Evolutionary conservation across 2,113 vertebrate genomes (phyloP).

Genomic region (Xiphophorus couchianus): DNA sequence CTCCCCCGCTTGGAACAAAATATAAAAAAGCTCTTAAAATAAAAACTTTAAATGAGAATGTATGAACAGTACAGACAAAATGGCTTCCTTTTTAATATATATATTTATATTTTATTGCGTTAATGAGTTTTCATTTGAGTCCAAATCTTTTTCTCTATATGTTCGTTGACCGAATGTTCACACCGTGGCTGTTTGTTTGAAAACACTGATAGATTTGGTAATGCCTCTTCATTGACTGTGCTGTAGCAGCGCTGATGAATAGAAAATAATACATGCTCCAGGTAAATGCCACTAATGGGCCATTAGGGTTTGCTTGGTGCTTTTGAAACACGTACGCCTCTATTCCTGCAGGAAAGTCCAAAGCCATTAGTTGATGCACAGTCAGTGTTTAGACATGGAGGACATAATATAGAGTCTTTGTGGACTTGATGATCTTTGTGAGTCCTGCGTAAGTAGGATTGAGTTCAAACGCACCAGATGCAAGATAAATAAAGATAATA

Average conservation of each 20-base stretch:
- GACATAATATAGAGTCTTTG: neutral
- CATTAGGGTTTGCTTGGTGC: conserved; percentile 17
- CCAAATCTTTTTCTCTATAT: neutral
- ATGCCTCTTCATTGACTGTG: conserved; percentile 7
- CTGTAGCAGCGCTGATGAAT: conserved; percentile 28
- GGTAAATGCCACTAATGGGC: conserved; percentile 45
- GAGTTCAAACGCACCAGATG: neutral
- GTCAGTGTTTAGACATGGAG: neutral
- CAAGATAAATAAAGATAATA: neutral
- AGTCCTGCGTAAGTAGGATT: neutral
- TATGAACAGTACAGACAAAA: neutral
- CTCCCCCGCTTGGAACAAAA: neutral
- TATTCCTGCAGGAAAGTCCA: neutral
- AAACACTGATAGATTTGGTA: neutral
- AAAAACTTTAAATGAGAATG: neutral
- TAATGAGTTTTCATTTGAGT: conserved; percentile 13
- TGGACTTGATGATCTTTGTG: neutral
- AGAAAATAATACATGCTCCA: conserved; percentile 18
- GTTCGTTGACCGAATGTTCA: neutral
- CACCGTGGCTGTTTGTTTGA: neutral
- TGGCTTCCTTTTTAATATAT: too few species aligned
- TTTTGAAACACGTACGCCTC: conserved; percentile 10
- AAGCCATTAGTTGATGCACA: conserved; percentile 7
- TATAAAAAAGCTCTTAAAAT: neutral
- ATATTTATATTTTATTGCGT: neutral